A percentile compares a stretch with the other conserved stretches of the same genome.
These are phyloP conservation scores for Exaiptasia diaphana DNA, from an alignment of 64 coral and sea anemone genomes.

Conservation along the genomic window DNA sequence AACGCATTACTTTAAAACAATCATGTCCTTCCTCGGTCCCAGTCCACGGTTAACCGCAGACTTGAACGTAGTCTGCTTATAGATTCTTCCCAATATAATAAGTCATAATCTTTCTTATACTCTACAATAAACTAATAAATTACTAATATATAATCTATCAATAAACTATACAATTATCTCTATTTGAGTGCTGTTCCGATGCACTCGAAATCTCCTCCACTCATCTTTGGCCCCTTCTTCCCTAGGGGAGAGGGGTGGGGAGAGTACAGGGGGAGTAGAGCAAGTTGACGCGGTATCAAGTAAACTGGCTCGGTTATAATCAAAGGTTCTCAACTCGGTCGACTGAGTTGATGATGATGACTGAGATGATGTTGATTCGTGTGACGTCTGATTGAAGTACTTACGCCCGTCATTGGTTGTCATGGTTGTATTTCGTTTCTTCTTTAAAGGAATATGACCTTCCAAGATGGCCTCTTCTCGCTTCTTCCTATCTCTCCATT, in stretches of 20 bases:
- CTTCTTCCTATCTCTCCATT: conserved; percentile 69
- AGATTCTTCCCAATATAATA: too few species aligned
- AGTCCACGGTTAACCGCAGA: too few species aligned
- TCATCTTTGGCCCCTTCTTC: conserved; percentile 90
- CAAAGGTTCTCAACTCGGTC: conserved; percentile 88
- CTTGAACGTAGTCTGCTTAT: too few species aligned
- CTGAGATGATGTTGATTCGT: conserved; percentile 63
- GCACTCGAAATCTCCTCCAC: conserved; percentile 89
- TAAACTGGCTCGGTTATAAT: conserved; percentile 84
- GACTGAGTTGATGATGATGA: conserved; percentile 77
- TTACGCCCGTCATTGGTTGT: conserved; percentile 48
- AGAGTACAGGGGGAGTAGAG: conserved; percentile 73
- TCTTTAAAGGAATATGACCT: conserved; percentile 47
- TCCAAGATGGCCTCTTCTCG: conserved; percentile 43
- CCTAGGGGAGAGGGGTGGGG: conserved; percentile 80
- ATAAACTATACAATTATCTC: conserved; percentile 94
- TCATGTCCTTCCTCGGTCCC: too few species aligned
- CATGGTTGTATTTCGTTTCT: conserved; percentile 59
- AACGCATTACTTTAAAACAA: too few species aligned
- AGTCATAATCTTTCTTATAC: too few species aligned
- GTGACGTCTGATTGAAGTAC: conserved; percentile 87
- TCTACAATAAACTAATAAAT: too few species aligned
- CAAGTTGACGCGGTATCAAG: conserved; percentile 72
- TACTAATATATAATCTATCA: too few species aligned
- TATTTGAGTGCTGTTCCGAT: conserved; percentile 86